Evolutionary conservation across 2,797 vertebrate genomes (phyloP).

Genomic region (Leptoclinus maculatus): DNA sequence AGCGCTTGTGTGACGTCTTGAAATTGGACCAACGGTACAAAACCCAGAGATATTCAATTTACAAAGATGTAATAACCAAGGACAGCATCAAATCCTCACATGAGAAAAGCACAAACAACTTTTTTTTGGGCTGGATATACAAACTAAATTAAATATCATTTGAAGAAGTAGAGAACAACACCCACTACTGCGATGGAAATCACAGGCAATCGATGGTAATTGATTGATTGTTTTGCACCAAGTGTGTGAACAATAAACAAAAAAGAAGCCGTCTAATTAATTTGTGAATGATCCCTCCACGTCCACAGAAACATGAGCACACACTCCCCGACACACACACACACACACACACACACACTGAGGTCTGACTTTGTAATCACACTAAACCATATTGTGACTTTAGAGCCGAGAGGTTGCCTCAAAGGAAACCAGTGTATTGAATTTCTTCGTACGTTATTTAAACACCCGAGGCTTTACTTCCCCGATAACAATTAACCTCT

Average conservation of each 20-base stretch:
- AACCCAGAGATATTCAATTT: background rate
- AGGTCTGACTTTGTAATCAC: conserved; percentile 40
- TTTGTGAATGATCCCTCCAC: conserved; percentile 17
- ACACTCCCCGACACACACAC: background rate
- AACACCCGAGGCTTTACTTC: conserved; percentile 66
- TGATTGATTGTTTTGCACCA: background rate
- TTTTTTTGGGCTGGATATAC: background rate
- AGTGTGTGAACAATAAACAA: background rate
- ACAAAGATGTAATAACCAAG: background rate
- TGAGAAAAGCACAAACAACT: background rate
- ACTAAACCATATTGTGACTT: conserved; percentile 41
- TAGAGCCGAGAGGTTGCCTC: conserved; percentile 44
- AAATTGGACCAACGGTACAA: background rate
- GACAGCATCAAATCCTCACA: background rate
- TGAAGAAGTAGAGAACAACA: background rate
- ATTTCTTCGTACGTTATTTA: conserved; percentile 61
- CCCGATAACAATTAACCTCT: conserved; percentile 78
- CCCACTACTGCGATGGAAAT: background rate
- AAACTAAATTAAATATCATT: background rate
- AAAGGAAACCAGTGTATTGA: conserved; percentile 58
- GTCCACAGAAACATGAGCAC: conserved; percentile 5
- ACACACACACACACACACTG: background rate
- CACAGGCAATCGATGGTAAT: background rate
- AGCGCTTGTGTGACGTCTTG: background rate
- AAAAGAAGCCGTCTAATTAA: conserved; percentile 9